Percentiles rank a stretch among this genome's conserved stretches.
Conservation (phyloP, 1,140 invertebrate species). For the Caenorhabditis remanei region DNA sequence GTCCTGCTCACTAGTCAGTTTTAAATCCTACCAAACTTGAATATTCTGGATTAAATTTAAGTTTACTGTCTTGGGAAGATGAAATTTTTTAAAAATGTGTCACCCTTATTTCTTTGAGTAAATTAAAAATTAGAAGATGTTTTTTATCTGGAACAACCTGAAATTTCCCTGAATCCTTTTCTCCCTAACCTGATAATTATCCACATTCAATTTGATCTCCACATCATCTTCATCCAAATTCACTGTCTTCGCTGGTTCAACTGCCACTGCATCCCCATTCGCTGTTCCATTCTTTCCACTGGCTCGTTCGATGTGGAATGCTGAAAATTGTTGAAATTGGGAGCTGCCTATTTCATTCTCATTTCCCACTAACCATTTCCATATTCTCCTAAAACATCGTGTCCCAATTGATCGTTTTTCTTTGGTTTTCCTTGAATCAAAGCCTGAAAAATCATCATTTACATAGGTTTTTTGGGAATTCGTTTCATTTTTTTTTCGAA, state of each 20-base stretch:
- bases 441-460: not conserved
- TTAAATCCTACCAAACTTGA: not conserved
- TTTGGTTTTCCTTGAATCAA: slow-evolving; percentile 50
- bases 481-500: too few species aligned
- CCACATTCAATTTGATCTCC: slow-evolving; percentile 64
- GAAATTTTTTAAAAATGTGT: too few species aligned
- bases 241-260: slow-evolving; percentile 64
- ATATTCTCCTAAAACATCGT: slow-evolving; percentile 63
- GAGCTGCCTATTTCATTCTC: slow-evolving; percentile 21
- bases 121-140: too few species aligned
- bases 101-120: too few species aligned
- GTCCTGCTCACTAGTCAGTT: too few species aligned
- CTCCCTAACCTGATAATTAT: slow-evolving; percentile 57
- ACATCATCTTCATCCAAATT: slow-evolving; percentile 62
- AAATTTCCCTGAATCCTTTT: not conserved
- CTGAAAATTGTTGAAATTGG: slow-evolving; percentile 44
- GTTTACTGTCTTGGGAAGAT: too few species aligned
- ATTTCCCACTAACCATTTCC: slow-evolving; percentile 58
- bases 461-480: too few species aligned
- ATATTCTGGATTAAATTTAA: not conserved
- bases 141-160: too few species aligned
- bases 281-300: slow-evolving; percentile 33
- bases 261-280: slow-evolving; percentile 55
- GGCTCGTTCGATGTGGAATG: slow-evolving; percentile 73
- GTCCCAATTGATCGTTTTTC: slow-evolving; percentile 51